Conservation (phyloP, 2,888 invertebrate genomes). For the Tuta absoluta region DNA sequence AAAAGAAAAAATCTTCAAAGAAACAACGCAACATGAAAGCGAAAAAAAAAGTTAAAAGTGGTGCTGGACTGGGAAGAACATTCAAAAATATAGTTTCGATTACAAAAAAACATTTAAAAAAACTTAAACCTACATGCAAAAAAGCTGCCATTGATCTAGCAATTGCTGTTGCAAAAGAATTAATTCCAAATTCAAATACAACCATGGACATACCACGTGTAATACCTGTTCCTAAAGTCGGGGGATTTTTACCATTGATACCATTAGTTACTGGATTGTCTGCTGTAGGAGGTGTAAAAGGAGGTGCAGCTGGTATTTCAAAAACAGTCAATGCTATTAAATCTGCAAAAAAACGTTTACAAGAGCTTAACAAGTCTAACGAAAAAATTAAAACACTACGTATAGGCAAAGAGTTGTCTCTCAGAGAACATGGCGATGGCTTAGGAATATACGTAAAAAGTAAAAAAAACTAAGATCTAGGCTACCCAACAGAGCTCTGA, state of each 20-base stretch:
- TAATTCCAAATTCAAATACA: background rate
- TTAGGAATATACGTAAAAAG: slow-evolving; percentile 25
- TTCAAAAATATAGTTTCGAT: background rate
- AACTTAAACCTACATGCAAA: slow-evolving; percentile 20
- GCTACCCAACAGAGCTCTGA: slow-evolving; percentile 25
- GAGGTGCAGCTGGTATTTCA: slow-evolving; percentile 49
- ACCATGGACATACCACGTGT: slow-evolving; percentile 19
- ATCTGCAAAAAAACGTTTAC: slow-evolving; percentile 36
- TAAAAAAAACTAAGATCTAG: slow-evolving; percentile 38
- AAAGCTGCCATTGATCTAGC: slow-evolving; percentile 27
- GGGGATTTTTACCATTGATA: slow-evolving; percentile 49
- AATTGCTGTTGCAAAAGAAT: slow-evolving; percentile 27
- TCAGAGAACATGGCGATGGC: slow-evolving; percentile 44
- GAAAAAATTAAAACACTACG: slow-evolving; percentile 52
- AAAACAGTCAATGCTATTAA: slow-evolving; percentile 46
- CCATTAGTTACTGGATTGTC: slow-evolving; percentile 50
- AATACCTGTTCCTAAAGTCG: slow-evolving; percentile 48
- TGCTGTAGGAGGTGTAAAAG: slow-evolving; percentile 48
- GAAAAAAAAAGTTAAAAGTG: slow-evolving; percentile 39
- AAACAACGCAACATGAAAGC: slow-evolving; percentile 43
- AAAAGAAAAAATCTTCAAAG: slow-evolving; percentile 34
- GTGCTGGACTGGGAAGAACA: slow-evolving; percentile 43
- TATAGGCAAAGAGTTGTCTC: slow-evolving; percentile 47
- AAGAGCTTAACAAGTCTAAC: background rate
- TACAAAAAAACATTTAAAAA: slow-evolving; percentile 6